Evolutionary conservation across 2,797 vertebrate species (phyloP).

Genomic region (Trichosurus vulpecula): DNA sequence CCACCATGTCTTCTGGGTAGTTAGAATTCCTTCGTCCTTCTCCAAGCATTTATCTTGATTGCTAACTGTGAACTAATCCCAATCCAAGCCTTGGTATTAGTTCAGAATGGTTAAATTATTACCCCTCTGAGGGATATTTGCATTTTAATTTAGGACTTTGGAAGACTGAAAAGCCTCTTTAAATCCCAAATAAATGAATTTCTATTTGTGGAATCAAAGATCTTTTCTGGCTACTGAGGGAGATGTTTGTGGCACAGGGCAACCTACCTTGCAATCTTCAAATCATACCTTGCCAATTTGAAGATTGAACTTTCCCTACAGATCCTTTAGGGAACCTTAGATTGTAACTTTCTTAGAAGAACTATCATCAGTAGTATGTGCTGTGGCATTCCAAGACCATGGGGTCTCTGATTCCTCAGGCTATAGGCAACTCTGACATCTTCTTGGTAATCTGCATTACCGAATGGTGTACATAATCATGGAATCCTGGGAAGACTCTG

Average conservation of each 20-base stretch:
- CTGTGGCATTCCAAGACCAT: not conserved
- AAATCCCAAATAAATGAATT: not conserved
- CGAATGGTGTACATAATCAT: not conserved
- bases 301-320: not conserved
- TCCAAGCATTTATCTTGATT: not conserved
- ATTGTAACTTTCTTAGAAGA: not conserved
- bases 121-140: not conserved
- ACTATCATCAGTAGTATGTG: not conserved
- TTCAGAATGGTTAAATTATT: not conserved
- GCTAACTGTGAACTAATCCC: not conserved
- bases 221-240: not conserved
- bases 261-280: not conserved
- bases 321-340: not conserved
- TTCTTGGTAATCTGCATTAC: not conserved
- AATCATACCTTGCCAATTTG: not conserved
- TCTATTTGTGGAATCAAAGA: not conserved
- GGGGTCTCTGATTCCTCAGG: not conserved
- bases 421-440: not conserved
- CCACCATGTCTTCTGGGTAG: not conserved
- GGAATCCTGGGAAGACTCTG: not conserved
- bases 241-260: slow-evolving; percentile 9
- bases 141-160: not conserved
- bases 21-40: not conserved
- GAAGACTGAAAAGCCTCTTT: slow-evolving; percentile 1
- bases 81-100: not conserved